A percentile compares a stretch with the other conserved stretches of the same genome.
Evolutionary conservation across 2,797 vertebrate species (phyloP).

Genomic region (Australoheros facetus): DNA sequence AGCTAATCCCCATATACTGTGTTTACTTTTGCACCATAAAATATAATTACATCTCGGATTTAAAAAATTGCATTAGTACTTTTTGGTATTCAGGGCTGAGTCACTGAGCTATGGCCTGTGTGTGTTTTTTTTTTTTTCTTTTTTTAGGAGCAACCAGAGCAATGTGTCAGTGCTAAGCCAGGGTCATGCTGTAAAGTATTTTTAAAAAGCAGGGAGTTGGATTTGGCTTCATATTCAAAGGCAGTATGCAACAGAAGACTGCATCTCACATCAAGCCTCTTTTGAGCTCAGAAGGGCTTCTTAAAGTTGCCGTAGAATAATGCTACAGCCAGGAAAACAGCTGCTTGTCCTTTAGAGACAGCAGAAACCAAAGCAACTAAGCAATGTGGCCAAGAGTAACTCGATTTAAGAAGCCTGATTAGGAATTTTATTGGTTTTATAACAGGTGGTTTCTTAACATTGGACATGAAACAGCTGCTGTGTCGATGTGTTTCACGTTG

Average conservation of each 20-base stretch:
- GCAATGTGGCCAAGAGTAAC: constrained; percentile 22
- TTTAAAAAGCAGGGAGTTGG: constrained; percentile 61
- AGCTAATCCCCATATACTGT: constrained; percentile 48
- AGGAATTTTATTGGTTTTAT: constrained; percentile 19
- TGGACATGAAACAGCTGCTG: constrained; percentile 52
- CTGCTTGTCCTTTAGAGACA: constrained; percentile 52
- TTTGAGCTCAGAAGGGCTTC: constrained; percentile 44
- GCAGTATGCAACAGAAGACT: constrained; percentile 36
- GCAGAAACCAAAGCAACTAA: constrained; percentile 35
- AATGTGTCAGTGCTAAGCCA: constrained; percentile 64
- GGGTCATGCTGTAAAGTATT: constrained; percentile 73
- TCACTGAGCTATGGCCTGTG: constrained; percentile 41
- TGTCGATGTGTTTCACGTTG: constrained; percentile 36
- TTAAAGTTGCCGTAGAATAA: constrained; percentile 60
- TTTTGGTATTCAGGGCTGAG: constrained; percentile 43
- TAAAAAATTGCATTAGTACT: constrained; percentile 29
- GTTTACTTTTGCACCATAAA: constrained; percentile 66
- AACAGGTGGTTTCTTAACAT: constrained; percentile 55
- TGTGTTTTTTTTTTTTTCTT: neutral
- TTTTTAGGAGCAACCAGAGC: constrained; percentile 49
- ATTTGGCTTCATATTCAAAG: constrained; percentile 67
- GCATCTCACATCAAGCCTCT: constrained; percentile 52
- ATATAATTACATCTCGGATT: constrained; percentile 69
- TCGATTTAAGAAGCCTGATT: constrained; percentile 31
- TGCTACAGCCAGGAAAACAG: constrained; percentile 54